Conservation (phyloP, 1,140 invertebrate species). For the Ceratina japonica region DNA sequence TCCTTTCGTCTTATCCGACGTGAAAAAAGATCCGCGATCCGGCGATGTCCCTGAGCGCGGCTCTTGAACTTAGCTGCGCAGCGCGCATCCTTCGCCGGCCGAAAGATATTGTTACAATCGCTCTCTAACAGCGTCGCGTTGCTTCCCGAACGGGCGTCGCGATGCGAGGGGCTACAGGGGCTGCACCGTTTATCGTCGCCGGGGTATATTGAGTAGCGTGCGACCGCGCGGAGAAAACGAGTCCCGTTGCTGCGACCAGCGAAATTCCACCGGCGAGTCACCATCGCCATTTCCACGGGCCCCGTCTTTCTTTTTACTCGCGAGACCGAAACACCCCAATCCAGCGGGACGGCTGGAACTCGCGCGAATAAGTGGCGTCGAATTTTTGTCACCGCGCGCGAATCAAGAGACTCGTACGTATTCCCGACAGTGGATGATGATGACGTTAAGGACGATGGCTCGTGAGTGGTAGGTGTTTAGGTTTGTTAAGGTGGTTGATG, state of each 20-base stretch:
- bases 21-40: slow-evolving; percentile 66
- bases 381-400: background rate
- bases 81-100: slow-evolving; percentile 71
- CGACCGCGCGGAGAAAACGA: slow-evolving; percentile 68
- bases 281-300: slow-evolving; percentile 39
- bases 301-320: background rate
- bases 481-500: background rate
- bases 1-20: slow-evolving; percentile 69
- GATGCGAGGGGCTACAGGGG: slow-evolving; percentile 33
- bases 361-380: background rate
- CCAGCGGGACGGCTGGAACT: background rate
- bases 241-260: slow-evolving; percentile 66
- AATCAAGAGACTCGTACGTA: too few relatives aligned
- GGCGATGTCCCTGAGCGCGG: slow-evolving; percentile 76
- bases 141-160: slow-evolving; percentile 47
- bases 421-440: background rate
- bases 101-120: slow-evolving; percentile 79
- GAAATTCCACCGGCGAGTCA: slow-evolving; percentile 65
- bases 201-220: slow-evolving; percentile 78
- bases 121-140: slow-evolving; percentile 63
- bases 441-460: background rate
- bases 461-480: background rate
- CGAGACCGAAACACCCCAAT: background rate
- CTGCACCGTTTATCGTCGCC: slow-evolving; percentile 71
- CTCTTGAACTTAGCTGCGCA: slow-evolving; percentile 76